phyloP scores from a whole-genome alignment of 2,888 invertebrate genomes.

The Liopterus haemorrhoidalis region DNA sequence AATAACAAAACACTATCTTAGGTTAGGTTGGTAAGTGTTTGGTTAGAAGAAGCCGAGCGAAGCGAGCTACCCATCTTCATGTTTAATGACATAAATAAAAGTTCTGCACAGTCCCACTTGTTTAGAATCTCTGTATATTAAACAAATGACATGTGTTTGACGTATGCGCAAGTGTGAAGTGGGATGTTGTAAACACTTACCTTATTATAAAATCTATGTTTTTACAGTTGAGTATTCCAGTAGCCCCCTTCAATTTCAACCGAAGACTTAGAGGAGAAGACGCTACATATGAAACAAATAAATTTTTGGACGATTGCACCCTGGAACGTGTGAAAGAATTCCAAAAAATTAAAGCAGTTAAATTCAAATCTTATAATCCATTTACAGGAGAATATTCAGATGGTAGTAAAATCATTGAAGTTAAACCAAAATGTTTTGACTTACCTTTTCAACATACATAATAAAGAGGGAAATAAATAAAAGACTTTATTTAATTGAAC shows the following conservation, averaged over 20 bases:
- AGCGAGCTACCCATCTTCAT: no score
- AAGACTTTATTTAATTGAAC: slow-evolving; percentile 7
- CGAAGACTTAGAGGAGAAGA: slow-evolving; percentile 32
- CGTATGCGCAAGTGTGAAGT: no score
- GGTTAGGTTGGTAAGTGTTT: no score
- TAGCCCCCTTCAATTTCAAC: slow-evolving; percentile 35
- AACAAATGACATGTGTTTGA: no score
- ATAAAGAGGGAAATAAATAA: slow-evolving; percentile 12
- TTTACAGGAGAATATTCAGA: slow-evolving; percentile 34
- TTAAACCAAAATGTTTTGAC: slow-evolving; percentile 22
- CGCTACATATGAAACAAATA: slow-evolving; percentile 25
- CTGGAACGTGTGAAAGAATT: slow-evolving; percentile 29
- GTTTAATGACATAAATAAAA: no score
- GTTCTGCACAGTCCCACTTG: no score
- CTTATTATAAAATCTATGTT: not conserved
- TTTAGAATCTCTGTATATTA: no score
- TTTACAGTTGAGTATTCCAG: slow-evolving; percentile 37
- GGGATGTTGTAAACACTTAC: no score
- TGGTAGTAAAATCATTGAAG: slow-evolving; percentile 29
- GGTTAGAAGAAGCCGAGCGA: no score
- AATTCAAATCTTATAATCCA: slow-evolving; percentile 35
- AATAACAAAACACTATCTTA: no score
- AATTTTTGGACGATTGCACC: slow-evolving; percentile 38
- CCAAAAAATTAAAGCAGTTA: slow-evolving; percentile 25
- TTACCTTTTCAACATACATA: slow-evolving; percentile 13